Evolutionary conservation across 2,888 invertebrate genomes (phyloP), one percentile per base, ranked within the genome.

Genomic region (Alsophila aescularia): DNA sequence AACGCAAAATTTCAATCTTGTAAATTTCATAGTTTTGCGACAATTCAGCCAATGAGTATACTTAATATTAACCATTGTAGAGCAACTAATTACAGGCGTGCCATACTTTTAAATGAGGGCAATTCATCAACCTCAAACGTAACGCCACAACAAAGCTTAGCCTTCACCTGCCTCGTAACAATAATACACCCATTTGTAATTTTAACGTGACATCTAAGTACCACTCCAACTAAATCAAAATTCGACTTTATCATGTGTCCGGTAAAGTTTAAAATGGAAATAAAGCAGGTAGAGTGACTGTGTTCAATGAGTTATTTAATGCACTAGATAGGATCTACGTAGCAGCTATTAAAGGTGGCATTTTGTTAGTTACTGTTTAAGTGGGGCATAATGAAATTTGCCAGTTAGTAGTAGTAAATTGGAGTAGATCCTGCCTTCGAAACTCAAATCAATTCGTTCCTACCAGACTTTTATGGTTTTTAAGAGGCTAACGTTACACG

Each of bases 321-420:
- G 67, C 70, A 68, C 51, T 62, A 50, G 55, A 58, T 49, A 53
- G 37, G 56, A 59, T 56, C 52, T 64, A 68, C 67, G 59, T 60
- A 45, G 62, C n/a, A 9, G 44, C 62, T 67, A 66, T 64, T 72
- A 70, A 62, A 53, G 53, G 53, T 43, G 36, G 27, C 32, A 16
- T 53, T 48, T 48, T 58, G 50, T 56, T 63, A 66, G 66, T 58
- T 61, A 67, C 63, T 50, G 58, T 54, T 66, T 67, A 70, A 75
- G 63, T 70, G 55, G 67, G 59, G 40, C 58, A 77, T 72, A 75
- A 77, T 73, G 62, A 63, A 52, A 29, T 50, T 42, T 49, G 50
- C 52, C 52, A 36, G 44, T 40, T 31, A 42, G 44, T 58, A 53
- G 34, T 42, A 39, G 50, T 41, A 56, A 51, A 56, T 51, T 45